Evolutionary conservation across 2,888 invertebrate genomes (phyloP).

Genomic region (Rhagium mordax): DNA sequence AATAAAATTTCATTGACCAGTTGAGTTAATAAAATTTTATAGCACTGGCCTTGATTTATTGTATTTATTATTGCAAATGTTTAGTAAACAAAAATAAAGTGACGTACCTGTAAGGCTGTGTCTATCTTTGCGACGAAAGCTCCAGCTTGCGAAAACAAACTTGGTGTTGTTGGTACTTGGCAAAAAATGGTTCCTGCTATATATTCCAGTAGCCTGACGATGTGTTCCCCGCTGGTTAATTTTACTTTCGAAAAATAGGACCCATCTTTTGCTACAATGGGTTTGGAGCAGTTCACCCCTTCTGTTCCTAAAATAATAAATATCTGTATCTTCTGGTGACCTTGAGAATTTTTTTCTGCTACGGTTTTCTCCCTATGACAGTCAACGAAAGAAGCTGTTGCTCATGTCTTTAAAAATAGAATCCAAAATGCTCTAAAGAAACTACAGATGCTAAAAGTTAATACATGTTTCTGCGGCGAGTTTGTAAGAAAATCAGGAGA

Average conservation of each 20-base stretch:
- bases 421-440: too few relatives aligned
- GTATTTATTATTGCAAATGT: background rate
- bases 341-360: too few relatives aligned
- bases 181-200: constrained; percentile 82
- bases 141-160: constrained; percentile 82
- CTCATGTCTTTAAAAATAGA: too few relatives aligned
- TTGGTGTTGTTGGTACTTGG: constrained; percentile 74
- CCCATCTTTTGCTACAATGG: constrained; percentile 79
- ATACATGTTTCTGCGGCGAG: too few relatives aligned
- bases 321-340: too few relatives aligned
- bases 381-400: too few relatives aligned
- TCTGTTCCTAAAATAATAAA: constrained; percentile 72
- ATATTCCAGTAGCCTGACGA: constrained; percentile 84
- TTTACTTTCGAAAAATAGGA: constrained; percentile 75
- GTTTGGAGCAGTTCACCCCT: constrained; percentile 79
- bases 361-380: too few relatives aligned
- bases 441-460: too few relatives aligned
- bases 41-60: background rate
- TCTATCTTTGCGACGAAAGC: constrained; percentile 81
- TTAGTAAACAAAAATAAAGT: too few relatives aligned
- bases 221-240: constrained; percentile 73
- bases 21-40: background rate
- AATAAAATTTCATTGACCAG: background rate
- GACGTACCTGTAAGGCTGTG: constrained; percentile 77
- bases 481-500: too few relatives aligned